These are phyloP conservation scores for Aelia acuminata DNA, from an alignment of 2,888 invertebrate species.

Conservation along the genomic window DNA sequence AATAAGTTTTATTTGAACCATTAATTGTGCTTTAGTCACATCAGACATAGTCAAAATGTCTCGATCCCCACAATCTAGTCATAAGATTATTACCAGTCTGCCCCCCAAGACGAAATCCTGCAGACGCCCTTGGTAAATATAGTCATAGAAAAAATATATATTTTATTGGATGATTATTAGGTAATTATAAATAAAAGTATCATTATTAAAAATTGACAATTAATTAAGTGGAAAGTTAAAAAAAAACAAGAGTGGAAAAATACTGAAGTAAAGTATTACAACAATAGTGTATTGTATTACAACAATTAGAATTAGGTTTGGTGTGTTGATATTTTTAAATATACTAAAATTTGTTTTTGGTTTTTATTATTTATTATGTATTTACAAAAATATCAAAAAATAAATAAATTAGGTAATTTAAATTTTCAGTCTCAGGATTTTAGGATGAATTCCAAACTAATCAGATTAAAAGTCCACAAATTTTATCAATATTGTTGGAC, in stretches of 20 bases:
- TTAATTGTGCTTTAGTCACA: no score
- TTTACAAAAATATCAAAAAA: background rate
- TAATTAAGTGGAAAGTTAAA: background rate
- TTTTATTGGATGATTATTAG: background rate
- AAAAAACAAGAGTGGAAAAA: background rate
- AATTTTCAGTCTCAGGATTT: slow-evolving; percentile 18
- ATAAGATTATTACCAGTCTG: no score
- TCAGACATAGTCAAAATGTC: no score
- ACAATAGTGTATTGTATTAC: no score
- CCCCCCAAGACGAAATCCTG: no score
- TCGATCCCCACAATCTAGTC: no score
- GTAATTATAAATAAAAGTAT: no score
- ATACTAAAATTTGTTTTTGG: background rate
- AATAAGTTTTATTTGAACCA: no score
- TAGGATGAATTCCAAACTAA: background rate
- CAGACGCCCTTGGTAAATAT: no score
- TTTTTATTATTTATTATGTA: no score
- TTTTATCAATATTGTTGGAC: background rate
- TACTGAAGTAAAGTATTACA: background rate
- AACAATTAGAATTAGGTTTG: background rate
- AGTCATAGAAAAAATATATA: background rate
- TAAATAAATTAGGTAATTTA: background rate
- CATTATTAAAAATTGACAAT: background rate
- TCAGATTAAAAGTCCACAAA: background rate
- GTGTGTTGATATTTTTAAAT: background rate